These are phyloP conservation scores for Bombus haemorrhoidalis DNA, from an alignment of 1,140 invertebrate species.

Conservation along the genomic window DNA sequence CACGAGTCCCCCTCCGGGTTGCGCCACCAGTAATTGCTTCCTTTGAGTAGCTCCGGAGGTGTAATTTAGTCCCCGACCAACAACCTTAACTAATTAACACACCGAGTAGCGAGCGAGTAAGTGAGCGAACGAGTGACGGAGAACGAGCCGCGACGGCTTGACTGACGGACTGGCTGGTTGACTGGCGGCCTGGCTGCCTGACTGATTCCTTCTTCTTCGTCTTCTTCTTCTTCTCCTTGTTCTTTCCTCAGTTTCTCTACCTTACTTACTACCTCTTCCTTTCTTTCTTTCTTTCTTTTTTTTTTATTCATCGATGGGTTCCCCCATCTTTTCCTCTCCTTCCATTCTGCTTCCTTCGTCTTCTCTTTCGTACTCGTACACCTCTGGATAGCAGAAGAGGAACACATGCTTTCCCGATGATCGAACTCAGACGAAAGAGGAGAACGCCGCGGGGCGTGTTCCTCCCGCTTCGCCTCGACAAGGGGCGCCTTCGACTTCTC, in stretches of 20 bases:
- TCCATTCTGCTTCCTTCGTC: background rate
- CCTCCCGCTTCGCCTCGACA: slow-evolving; percentile 30
- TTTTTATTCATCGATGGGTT: background rate
- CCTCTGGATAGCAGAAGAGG: background rate
- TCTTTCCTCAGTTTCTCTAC: slow-evolving; percentile 6
- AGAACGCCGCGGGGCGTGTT: slow-evolving; percentile 46
- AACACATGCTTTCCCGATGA: slow-evolving; percentile 38
- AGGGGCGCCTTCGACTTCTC: slow-evolving; percentile 51
- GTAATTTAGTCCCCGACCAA: slow-evolving; percentile 83
- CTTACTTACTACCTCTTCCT: background rate
- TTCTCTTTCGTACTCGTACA: background rate
- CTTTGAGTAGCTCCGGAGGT: slow-evolving; percentile 83
- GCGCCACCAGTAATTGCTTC: slow-evolving; percentile 82
- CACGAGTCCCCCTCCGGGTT: slow-evolving; percentile 76
- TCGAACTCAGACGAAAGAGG: slow-evolving; percentile 55
- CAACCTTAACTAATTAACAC: slow-evolving; percentile 83
- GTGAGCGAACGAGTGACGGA: slow-evolving; percentile 76
- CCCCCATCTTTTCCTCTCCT: background rate
- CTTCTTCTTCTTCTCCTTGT: slow-evolving; percentile 1
- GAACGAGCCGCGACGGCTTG: slow-evolving; percentile 71
- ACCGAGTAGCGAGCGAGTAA: slow-evolving; percentile 79
- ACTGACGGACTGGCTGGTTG: slow-evolving; percentile 71
- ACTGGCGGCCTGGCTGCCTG: slow-evolving; percentile 64
- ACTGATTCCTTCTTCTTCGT: slow-evolving; percentile 66
- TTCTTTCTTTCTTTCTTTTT: background rate